These are phyloP conservation scores for Matsumyia berberina DNA, from an alignment of 2,888 invertebrate genomes.

Conservation along the genomic window DNA sequence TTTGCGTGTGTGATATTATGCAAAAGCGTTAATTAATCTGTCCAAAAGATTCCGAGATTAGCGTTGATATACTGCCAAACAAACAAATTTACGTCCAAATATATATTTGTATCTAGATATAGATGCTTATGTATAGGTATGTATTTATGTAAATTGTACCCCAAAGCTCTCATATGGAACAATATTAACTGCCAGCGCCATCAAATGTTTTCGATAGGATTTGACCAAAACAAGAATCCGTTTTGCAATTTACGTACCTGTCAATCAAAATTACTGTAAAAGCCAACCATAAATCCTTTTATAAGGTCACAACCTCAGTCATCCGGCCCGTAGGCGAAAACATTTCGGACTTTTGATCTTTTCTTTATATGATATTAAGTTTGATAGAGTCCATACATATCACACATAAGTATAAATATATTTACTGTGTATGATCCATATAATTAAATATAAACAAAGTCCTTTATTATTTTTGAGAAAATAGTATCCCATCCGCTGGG, in stretches of 20 bases:
- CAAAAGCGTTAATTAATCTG: too few species aligned
- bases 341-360: neutral
- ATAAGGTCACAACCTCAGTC: slow-evolving; percentile 6
- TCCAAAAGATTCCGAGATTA: too few species aligned
- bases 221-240: slow-evolving; percentile 6
- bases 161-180: neutral
- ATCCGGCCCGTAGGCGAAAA: neutral
- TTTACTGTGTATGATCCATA: neutral
- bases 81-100: too few species aligned
- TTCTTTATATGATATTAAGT: neutral
- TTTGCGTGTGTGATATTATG: too few species aligned
- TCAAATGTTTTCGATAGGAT: slow-evolving; percentile 7
- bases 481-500: neutral
- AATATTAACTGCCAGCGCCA: neutral
- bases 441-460: slow-evolving; percentile 21
- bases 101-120: too few species aligned
- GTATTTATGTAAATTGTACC: neutral
- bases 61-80: too few species aligned
- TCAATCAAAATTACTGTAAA: slow-evolving; percentile 53
- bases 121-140: too few species aligned
- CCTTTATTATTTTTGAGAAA: slow-evolving; percentile 1
- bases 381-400: too few species aligned
- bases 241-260: slow-evolving; percentile 40
- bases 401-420: neutral
- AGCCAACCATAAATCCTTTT: slow-evolving; percentile 50